phyloP scores from a whole-genome alignment of 2,888 invertebrate genomes.

The Agrochola lychnidis region DNA sequence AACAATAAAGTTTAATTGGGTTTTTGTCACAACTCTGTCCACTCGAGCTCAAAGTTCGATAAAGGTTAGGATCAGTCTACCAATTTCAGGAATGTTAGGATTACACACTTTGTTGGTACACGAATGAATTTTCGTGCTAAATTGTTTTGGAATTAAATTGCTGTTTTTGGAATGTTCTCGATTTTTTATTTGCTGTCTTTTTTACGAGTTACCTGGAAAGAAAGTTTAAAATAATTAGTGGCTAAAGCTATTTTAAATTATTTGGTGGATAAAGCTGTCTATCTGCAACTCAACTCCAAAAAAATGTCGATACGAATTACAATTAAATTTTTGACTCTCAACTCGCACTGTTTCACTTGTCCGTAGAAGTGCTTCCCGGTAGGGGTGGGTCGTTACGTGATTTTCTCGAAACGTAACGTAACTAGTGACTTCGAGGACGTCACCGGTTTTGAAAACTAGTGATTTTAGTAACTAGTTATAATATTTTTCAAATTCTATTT shows the following conservation, averaged over 20 bases:
- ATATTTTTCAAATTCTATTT: too few relatives aligned
- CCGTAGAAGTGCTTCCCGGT: background rate
- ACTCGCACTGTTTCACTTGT: background rate
- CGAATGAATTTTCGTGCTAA: slow-evolving; percentile 24
- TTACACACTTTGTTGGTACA: slow-evolving; percentile 15
- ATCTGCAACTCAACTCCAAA: background rate
- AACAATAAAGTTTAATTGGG: slow-evolving; percentile 52
- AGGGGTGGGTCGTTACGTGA: too few relatives aligned
- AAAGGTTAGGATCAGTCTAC: slow-evolving; percentile 27
- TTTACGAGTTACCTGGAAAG: background rate
- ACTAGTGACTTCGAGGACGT: too few relatives aligned
- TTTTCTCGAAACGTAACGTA: too few relatives aligned
- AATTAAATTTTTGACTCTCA: background rate
- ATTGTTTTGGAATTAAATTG: slow-evolving; percentile 44
- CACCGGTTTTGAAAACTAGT: too few relatives aligned
- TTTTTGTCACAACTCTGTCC: slow-evolving; percentile 52
- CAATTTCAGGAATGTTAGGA: slow-evolving; percentile 40
- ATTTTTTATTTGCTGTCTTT: background rate
- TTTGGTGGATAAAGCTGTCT: background rate
- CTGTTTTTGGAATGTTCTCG: background rate
- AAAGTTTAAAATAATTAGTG: background rate
- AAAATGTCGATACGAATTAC: background rate
- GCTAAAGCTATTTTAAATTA: background rate
- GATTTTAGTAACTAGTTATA: too few relatives aligned
- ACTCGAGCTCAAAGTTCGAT: slow-evolving; percentile 23